A percentile compares a stretch with the other conserved stretches of the same genome.
Evolutionary conservation across 1,140 invertebrate species (phyloP).

Genomic region (Musca domestica): DNA sequence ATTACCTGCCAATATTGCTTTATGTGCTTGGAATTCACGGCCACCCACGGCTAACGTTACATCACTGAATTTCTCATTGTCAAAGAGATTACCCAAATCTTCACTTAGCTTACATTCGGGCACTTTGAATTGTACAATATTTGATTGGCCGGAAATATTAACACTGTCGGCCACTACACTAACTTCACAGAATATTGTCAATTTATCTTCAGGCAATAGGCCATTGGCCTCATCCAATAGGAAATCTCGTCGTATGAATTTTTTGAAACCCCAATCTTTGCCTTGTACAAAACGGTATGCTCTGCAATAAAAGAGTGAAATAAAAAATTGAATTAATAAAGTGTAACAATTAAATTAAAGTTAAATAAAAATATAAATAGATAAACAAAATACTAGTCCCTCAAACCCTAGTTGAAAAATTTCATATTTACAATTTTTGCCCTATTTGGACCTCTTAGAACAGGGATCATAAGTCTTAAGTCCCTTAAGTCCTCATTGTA

Average conservation of each 20-base stretch:
- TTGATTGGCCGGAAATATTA: constrained; percentile 93
- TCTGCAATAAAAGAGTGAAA: constrained; percentile 55
- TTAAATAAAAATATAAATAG: too few relatives aligned
- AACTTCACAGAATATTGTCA: constrained; percentile 99
- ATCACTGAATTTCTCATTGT: constrained; percentile 95
- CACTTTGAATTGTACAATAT: constrained; percentile 95
- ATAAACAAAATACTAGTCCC: too few relatives aligned
- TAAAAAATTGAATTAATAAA: too few relatives aligned
- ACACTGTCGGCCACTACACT: constrained; percentile 96
- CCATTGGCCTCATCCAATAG: constrained; percentile 97
- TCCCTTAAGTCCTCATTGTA: too few relatives aligned
- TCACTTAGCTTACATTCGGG: constrained; percentile 93
- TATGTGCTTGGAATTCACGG: constrained; percentile 94
- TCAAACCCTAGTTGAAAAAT: too few relatives aligned
- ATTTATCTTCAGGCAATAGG: constrained; percentile 94
- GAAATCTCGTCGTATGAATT: constrained; percentile 98
- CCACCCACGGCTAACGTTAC: constrained; percentile 90
- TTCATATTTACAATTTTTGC: too few relatives aligned
- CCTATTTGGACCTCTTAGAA: too few relatives aligned
- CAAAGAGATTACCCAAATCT: constrained; percentile 89
- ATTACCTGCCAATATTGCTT: constrained; percentile 91
- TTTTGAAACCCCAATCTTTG: constrained; percentile 99
- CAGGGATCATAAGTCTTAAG: too few relatives aligned
- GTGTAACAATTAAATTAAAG: constrained; percentile 3
- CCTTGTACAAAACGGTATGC: constrained; percentile 99